A percentile compares a stretch with the other conserved stretches of the same genome.
phyloP scores from a whole-genome alignment of 2,888 invertebrate species.

The Tenthredo amoena region DNA sequence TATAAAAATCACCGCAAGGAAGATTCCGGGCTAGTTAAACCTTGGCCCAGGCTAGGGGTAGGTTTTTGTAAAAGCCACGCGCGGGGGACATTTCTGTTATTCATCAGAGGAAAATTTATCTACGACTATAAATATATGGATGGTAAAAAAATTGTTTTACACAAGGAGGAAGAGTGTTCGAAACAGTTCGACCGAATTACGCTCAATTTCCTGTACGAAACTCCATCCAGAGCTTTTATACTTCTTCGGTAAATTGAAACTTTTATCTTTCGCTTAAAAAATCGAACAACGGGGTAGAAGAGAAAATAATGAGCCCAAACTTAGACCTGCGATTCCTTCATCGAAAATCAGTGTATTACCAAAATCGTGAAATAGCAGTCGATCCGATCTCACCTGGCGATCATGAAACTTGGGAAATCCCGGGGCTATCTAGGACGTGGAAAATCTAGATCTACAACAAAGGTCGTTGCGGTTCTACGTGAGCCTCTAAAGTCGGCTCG shows the following conservation, averaged over 20 bases:
- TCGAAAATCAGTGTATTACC: neutral
- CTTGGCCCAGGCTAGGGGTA: neutral
- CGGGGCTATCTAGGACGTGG: neutral
- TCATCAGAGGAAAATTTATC: neutral
- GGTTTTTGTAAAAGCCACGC: neutral
- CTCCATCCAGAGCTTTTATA: neutral
- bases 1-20: neutral
- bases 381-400: neutral
- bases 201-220: constrained; percentile 11
- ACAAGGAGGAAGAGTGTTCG: neutral
- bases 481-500: constrained; percentile 27
- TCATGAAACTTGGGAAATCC: neutral
- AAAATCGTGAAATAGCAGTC: neutral
- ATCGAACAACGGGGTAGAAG: no score
- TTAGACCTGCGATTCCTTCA: no score
- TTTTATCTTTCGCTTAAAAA: neutral
- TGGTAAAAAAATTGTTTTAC: neutral
- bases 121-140: neutral
- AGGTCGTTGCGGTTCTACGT: neutral
- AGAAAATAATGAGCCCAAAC: no score
- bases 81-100: neutral
- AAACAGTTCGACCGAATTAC: neutral
- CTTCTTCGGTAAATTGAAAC: neutral
- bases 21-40: neutral
- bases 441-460: constrained; percentile 25